Percentiles rank a stretch among this genome's conserved stretches.
Evolutionary conservation across 2,113 vertebrate species (phyloP).

Genomic region (Sinocyclocheilus maitianheensis): DNA sequence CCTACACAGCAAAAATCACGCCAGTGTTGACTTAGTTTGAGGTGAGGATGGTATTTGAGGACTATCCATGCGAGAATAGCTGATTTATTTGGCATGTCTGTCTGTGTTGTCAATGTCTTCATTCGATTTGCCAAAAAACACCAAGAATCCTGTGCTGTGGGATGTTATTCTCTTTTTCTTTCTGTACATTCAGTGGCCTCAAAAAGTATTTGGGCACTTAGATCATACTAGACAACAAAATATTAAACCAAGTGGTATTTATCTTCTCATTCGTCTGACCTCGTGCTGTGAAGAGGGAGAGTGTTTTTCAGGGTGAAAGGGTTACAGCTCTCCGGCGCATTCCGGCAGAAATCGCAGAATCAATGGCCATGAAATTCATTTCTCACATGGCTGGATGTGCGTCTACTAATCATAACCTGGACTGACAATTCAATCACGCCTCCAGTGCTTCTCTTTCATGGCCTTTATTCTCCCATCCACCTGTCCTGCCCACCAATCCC

Average conservation of each 20-base stretch:
- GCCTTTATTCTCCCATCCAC: constrained; percentile 22
- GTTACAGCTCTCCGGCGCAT: constrained; percentile 58
- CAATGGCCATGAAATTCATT: constrained; percentile 82
- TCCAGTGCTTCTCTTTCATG: constrained; percentile 23
- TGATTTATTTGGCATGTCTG: constrained; percentile 20
- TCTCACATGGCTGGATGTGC: constrained; percentile 75
- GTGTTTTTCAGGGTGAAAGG: constrained; percentile 37
- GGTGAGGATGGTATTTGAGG: constrained; percentile 1
- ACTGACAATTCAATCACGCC: constrained; percentile 76
- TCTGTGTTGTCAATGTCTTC: neutral
- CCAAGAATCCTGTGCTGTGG: neutral
- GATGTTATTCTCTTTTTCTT: neutral
- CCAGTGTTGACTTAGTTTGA: constrained; percentile 18
- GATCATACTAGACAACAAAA: constrained; percentile 4
- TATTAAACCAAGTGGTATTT: neutral
- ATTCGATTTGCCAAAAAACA: constrained; percentile 16
- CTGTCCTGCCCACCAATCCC: constrained; percentile 6
- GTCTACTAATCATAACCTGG: constrained; percentile 78
- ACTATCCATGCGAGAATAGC: neutral
- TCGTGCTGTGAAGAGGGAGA: neutral
- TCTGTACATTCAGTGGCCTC: neutral
- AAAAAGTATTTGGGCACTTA: neutral
- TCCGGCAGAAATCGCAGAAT: constrained; percentile 74
- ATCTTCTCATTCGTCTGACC: constrained; percentile 28
- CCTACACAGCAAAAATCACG: constrained; percentile 2